phyloP scores from a whole-genome alignment of 2,888 invertebrate genomes.

The Minunthozetes semirufus region DNA sequence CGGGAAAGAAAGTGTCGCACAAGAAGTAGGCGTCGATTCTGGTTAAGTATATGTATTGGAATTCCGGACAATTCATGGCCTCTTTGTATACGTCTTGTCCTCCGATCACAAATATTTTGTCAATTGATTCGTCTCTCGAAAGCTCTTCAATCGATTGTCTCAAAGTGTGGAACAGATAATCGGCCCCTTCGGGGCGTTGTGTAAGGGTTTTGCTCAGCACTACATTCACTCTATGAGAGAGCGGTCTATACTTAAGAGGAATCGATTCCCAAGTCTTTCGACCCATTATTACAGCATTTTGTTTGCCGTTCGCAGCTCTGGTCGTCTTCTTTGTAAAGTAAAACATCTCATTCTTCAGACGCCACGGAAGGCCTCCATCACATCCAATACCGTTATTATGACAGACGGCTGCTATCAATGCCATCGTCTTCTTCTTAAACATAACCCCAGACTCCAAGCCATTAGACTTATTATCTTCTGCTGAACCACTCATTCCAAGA shows the following conservation, averaged over 20 bases:
- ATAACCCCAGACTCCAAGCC: too few relatives aligned
- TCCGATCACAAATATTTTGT: constrained; percentile 81
- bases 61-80: constrained; percentile 64
- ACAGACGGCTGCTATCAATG: constrained; percentile 64
- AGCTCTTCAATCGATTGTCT: constrained; percentile 59
- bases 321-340: constrained; percentile 69
- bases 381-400: constrained; percentile 86
- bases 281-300: constrained; percentile 92
- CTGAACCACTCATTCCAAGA: too few relatives aligned
- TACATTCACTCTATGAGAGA: constrained; percentile 70
- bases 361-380: constrained; percentile 80
- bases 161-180: constrained; percentile 52
- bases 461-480: too few relatives aligned
- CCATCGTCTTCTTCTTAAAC: constrained; percentile 20
- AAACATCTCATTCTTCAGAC: constrained; percentile 64
- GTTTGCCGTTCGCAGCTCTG: constrained; percentile 57
- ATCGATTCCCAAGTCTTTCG: constrained; percentile 86
- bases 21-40: constrained; percentile 65
- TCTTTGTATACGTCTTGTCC: constrained; percentile 74
- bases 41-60: constrained; percentile 74
- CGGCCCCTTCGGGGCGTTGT: constrained; percentile 40
- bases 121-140: constrained; percentile 57
- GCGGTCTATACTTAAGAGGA: constrained; percentile 70
- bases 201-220: constrained; percentile 60
- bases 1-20: constrained; percentile 79